Conservation (phyloP, 2,113 vertebrate genomes). For the Phylloscopus trochiloides region DNA sequence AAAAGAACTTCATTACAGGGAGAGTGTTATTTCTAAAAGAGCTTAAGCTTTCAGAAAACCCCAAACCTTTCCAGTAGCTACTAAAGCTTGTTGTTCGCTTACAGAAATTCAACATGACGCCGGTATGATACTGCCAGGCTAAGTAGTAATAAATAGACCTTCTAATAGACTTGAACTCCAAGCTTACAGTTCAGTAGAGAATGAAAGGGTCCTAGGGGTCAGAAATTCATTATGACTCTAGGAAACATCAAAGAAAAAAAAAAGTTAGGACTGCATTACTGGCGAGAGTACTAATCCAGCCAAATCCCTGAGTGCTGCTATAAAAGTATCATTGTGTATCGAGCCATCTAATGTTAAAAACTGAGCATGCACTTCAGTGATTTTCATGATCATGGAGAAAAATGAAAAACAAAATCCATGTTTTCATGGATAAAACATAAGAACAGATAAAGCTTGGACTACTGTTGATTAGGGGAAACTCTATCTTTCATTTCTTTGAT, state of each 20-base stretch:
- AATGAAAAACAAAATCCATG: not conserved
- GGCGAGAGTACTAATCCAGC: not conserved
- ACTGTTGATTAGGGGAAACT: not conserved
- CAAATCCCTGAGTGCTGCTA: not conserved
- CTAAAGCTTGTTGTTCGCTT: not conserved
- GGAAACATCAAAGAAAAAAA: not conserved
- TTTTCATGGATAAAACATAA: not conserved
- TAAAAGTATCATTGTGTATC: not conserved
- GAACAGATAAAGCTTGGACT: not conserved
- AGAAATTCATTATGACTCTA: not conserved
- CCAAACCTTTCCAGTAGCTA: not conserved
- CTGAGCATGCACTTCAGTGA: not conserved
- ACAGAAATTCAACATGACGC: not conserved
- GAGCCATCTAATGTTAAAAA: not conserved
- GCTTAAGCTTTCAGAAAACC: not conserved
- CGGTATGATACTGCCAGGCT: not conserved
- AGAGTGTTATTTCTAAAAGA: not conserved
- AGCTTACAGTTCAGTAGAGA: not conserved
- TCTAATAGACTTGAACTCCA: not conserved
- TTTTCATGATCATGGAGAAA: not conserved
- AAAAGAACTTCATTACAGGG: not conserved
- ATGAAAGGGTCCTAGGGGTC: not conserved
- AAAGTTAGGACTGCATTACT: not conserved
- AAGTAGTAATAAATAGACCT: not conserved
- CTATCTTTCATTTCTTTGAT: not conserved